Percentiles rank a stretch among this genome's conserved stretches.
These are phyloP conservation scores for Elegia similella DNA, from an alignment of 2,888 invertebrate species.

Conservation along the genomic window DNA sequence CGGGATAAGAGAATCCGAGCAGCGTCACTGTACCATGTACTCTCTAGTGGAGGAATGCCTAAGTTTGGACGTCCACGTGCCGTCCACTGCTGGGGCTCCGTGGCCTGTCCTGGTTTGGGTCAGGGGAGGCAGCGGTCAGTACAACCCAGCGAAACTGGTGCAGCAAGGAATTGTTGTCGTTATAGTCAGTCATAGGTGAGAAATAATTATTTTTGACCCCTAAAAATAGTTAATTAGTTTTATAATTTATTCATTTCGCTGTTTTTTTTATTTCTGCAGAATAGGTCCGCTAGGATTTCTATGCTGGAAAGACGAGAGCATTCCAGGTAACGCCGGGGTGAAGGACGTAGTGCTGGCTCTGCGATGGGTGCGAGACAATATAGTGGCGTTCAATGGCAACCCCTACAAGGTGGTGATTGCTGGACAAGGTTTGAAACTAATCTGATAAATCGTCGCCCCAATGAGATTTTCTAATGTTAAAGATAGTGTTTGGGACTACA, in stretches of 20 bases:
- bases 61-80: constrained; percentile 84
- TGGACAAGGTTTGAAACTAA: constrained; percentile 42
- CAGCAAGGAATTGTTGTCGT: constrained; percentile 57
- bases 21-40: constrained; percentile 42
- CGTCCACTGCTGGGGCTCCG: constrained; percentile 50
- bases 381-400: constrained; percentile 67
- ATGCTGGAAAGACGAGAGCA: constrained; percentile 52
- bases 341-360: constrained; percentile 65
- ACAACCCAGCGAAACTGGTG: constrained; percentile 53
- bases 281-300: constrained; percentile 62
- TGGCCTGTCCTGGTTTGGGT: constrained; percentile 69
- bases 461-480: too few species aligned
- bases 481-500: too few species aligned
- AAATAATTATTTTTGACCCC: background rate
- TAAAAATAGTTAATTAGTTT: too few species aligned
- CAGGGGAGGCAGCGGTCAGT: constrained; percentile 48
- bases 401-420: constrained; percentile 57
- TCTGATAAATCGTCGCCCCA: too few species aligned
- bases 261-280: constrained; percentile 38
- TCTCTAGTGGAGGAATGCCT: constrained; percentile 82
- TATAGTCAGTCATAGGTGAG: constrained; percentile 60
- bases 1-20: constrained; percentile 47
- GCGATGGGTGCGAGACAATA: constrained; percentile 69
- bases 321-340: constrained; percentile 66
- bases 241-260: background rate